phyloP scores from a whole-genome alignment of 2,113 vertebrate species.

The Crocuta crocuta region DNA sequence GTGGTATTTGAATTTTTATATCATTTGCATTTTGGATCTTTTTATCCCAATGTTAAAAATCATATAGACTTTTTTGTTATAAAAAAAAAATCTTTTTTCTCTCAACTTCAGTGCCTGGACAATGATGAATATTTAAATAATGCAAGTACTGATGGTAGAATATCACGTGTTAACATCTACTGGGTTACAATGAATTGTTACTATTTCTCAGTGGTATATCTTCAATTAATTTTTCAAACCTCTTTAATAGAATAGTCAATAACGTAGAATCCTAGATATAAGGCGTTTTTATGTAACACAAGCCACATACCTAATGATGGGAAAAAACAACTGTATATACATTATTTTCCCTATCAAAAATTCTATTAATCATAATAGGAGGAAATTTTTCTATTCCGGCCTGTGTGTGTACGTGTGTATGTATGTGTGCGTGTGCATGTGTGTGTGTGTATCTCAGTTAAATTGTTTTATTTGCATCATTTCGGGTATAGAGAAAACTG shows the following conservation, averaged over 20 bases:
- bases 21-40: background rate
- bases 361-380: background rate
- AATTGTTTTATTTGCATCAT: background rate
- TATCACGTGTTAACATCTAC: background rate
- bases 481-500: background rate
- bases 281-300: slow-evolving; percentile 25
- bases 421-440: background rate
- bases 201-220: background rate
- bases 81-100: background rate
- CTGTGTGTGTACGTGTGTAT: too few species aligned
- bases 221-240: background rate
- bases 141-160: background rate
- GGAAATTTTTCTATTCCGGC: background rate
- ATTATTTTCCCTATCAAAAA: background rate
- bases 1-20: background rate
- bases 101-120: background rate
- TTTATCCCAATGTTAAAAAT: background rate
- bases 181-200: background rate
- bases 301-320: background rate
- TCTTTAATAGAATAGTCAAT: background rate
- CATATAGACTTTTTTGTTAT: background rate
- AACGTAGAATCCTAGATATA: background rate
- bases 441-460: background rate
- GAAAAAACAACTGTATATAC: background rate
- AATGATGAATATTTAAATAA: background rate